phyloP scores from a whole-genome alignment of 2,888 invertebrate genomes.

The Drosophila robusta region DNA sequence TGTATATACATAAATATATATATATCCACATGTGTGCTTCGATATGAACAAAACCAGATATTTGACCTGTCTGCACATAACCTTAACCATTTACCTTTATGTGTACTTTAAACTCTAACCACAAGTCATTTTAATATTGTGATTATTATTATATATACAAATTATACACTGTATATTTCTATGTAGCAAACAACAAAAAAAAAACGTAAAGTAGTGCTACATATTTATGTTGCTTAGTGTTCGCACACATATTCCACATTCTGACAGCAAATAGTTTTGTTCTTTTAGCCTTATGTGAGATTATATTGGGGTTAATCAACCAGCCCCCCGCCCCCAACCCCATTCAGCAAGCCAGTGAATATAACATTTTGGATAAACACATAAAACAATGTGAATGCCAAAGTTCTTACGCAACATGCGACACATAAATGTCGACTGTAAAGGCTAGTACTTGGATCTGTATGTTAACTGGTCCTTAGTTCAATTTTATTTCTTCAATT shows the following conservation, averaged over 20 bases:
- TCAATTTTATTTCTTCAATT: background rate
- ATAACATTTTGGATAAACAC: background rate
- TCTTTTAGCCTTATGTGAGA: background rate
- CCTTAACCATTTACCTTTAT: slow-evolving; percentile 34
- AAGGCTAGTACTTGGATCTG: background rate
- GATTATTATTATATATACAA: slow-evolving; percentile 55
- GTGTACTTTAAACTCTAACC: slow-evolving; percentile 54
- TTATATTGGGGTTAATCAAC: background rate
- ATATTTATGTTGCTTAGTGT: slow-evolving; percentile 11
- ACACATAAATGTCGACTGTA: background rate
- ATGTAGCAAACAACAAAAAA: slow-evolving; percentile 17
- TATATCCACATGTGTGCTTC: background rate
- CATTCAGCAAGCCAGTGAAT: slow-evolving; percentile 7
- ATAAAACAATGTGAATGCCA: slow-evolving; percentile 4
- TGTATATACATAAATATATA: background rate
- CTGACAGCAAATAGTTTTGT: slow-evolving; percentile 1
- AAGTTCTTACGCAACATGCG: background rate
- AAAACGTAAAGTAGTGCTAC: slow-evolving; percentile 15
- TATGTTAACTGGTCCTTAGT: background rate
- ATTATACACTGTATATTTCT: slow-evolving; percentile 14
- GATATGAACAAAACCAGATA: background rate
- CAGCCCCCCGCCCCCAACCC: background rate
- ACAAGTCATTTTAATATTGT: slow-evolving; percentile 71
- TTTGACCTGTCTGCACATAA: slow-evolving; percentile 33
- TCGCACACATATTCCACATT: slow-evolving; percentile 29